These are phyloP conservation scores for Zeugodacus cucurbitae DNA, from an alignment of 1,140 invertebrate genomes.

Conservation along the genomic window DNA sequence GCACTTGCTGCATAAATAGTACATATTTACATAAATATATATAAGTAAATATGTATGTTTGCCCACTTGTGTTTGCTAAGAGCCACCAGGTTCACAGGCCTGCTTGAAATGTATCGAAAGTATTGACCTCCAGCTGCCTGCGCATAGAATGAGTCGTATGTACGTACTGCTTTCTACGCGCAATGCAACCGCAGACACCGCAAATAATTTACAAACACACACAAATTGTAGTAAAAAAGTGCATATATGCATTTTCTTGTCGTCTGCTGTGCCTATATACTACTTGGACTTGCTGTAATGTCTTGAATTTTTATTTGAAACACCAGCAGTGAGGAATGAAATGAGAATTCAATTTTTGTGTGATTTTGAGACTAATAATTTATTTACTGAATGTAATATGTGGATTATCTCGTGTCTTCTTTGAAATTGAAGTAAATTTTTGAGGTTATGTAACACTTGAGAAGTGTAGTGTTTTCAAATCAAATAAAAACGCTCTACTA, in stretches of 20 bases:
- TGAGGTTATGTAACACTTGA: too few relatives aligned
- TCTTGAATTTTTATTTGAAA: background rate
- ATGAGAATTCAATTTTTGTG: background rate
- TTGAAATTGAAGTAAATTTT: too few relatives aligned
- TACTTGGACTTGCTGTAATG: background rate
- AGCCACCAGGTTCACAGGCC: background rate
- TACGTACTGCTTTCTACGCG: background rate
- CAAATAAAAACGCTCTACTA: too few relatives aligned
- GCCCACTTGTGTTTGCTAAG: background rate
- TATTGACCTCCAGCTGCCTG: conserved; percentile 29
- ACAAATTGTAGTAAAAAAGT: background rate
- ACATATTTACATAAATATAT: background rate
- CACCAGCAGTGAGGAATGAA: background rate
- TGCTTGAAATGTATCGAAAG: conserved; percentile 2
- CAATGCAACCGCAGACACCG: background rate
- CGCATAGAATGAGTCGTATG: background rate
- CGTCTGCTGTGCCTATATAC: background rate
- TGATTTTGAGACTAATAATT: too few relatives aligned
- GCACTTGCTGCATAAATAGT: background rate
- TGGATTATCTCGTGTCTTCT: too few relatives aligned
- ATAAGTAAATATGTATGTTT: background rate
- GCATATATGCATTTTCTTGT: background rate
- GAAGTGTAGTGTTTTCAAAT: too few relatives aligned
- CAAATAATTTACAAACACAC: background rate
- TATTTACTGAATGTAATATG: too few relatives aligned